phyloP scores from a whole-genome alignment of 2,113 vertebrate genomes.

The Myotis brandtii region DNA sequence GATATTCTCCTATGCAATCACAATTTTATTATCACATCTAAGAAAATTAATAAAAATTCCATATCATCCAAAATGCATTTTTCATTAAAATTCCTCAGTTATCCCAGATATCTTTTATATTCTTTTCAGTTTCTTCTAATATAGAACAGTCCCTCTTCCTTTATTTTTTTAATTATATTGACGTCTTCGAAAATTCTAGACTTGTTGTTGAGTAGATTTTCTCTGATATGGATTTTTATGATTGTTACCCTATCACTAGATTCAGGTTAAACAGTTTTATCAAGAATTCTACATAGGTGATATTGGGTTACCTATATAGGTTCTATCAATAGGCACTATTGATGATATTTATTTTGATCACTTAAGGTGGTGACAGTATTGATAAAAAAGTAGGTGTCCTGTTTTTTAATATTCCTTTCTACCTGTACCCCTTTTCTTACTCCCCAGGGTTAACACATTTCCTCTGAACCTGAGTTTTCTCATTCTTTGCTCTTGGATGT shows the following conservation, averaged over 20 bases:
- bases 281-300: background rate
- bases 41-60: background rate
- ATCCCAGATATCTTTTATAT: background rate
- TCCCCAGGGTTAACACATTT: background rate
- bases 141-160: background rate
- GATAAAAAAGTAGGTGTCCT: background rate
- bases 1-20: background rate
- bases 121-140: background rate
- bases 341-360: background rate
- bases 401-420: background rate
- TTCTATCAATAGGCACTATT: background rate
- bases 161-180: background rate
- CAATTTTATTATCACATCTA: background rate
- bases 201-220: background rate
- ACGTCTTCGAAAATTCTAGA: background rate
- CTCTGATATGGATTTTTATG: background rate
- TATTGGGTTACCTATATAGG: background rate
- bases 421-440: background rate
- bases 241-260: background rate
- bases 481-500: background rate
- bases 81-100: background rate
- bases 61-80: background rate
- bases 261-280: background rate
- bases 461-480: background rate
- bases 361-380: background rate